These are phyloP conservation scores for Solen grandis DNA, from an alignment of 1,140 invertebrate species.

Conservation along the genomic window DNA sequence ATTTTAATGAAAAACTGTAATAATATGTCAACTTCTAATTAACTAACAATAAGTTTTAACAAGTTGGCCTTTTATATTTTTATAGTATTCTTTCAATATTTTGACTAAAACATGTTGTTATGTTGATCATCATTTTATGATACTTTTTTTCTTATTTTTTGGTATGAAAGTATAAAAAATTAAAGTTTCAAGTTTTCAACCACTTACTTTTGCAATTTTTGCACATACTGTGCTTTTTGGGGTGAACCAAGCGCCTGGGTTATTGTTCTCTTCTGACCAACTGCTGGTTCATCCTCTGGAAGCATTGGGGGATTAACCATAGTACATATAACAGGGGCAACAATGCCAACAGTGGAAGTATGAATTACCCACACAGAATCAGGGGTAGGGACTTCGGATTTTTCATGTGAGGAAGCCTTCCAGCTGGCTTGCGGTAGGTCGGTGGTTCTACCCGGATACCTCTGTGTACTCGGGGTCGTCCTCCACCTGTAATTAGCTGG, in stretches of 20 bases:
- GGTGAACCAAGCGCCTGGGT: background rate
- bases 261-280: background rate
- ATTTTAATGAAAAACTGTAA: background rate
- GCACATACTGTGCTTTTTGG: background rate
- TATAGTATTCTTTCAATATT: too few species aligned
- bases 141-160: background rate
- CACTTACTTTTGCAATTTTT: background rate
- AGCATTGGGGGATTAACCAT: background rate
- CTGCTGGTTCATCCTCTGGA: background rate
- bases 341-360: background rate
- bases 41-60: too few species aligned
- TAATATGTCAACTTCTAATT: too few species aligned
- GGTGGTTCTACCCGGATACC: too few species aligned
- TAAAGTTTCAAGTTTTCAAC: background rate
- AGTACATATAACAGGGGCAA: background rate
- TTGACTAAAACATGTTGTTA: too few species aligned
- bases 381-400: too few species aligned
- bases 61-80: too few species aligned
- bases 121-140: background rate
- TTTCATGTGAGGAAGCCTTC: too few species aligned
- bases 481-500: too few species aligned
- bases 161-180: background rate
- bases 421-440: too few species aligned
- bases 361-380: background rate
- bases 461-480: too few species aligned